Base-by-base conservation (phyloP, 2,888 invertebrate genomes). In the Teinopalpus imperialis region DNA sequence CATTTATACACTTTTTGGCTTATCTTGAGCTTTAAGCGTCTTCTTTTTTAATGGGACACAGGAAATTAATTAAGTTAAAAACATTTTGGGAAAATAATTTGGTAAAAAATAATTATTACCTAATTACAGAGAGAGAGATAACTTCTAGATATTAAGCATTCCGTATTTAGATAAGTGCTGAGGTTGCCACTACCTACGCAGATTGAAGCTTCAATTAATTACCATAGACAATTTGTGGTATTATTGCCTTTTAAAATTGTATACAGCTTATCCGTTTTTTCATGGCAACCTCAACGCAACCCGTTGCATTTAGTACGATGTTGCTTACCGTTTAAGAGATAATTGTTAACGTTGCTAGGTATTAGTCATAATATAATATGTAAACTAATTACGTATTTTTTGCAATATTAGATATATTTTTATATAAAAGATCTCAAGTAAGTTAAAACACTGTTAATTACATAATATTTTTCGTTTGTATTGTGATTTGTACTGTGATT, bases 281-380 rank as follows among this genome's bases (percentile, higher is more conserved):
- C 59, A 65, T 73, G 80, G 79, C 77, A 80, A 66, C 76, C 72
- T 71, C 60, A 59, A 62, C 58, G 64, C 35, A 7, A 14, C 59
- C 57, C 55, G 54, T 63, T 59, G 62, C 68, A 78, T 79, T 81
- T 79, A 70, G 69, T 72, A 67, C 66, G 73, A 62, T 83, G 76
- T 85, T 85, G 83, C 83, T 83, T 83, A 81, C 60, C 72, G 80
- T 82, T 83, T 41, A 43, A 72, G 62, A 75, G 68, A 57, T 61
- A 55, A 77, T 79, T 83, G 81, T 85, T 83, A 75, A 80, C 76
- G 76, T 81, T 83, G 75, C 74, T 85, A 83, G 78, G 62, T 74
- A 60, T 79, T 81, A n/a, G n/a, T n/a, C n/a, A n/a, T n/a, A n/a
- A n/a, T n/a, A 73, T 73, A 58, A 68, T 72, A 63, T 69, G 75